These are phyloP conservation scores for Trematomus loennbergii DNA, from an alignment of 2,113 vertebrate species.

Conservation along the genomic window DNA sequence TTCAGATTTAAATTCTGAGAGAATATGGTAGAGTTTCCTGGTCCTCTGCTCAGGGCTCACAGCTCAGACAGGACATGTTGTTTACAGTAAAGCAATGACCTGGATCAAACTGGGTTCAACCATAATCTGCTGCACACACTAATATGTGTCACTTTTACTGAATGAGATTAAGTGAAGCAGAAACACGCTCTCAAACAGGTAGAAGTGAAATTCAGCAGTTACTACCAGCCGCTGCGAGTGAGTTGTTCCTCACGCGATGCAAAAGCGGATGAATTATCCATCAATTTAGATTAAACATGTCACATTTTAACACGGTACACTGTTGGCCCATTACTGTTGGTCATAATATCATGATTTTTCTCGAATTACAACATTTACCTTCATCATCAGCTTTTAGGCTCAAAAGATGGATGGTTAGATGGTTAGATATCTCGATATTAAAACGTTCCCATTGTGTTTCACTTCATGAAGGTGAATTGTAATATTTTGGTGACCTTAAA, in stretches of 20 bases:
- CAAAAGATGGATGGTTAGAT: too few relatives aligned
- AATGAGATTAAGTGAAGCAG: slow-evolving; percentile 67
- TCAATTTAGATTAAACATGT: too few relatives aligned
- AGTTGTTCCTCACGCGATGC: background rate
- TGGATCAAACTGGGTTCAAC: slow-evolving; percentile 41
- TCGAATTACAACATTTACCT: too few relatives aligned
- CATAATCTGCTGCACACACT: slow-evolving; percentile 61
- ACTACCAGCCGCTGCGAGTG: background rate
- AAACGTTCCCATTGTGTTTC: too few relatives aligned
- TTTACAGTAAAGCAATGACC: slow-evolving; percentile 63
- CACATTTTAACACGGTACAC: too few relatives aligned
- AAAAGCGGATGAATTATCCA: background rate
- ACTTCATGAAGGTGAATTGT: too few relatives aligned
- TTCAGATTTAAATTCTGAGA: slow-evolving; percentile 25
- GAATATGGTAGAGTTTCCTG: slow-evolving; percentile 9
- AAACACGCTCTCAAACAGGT: slow-evolving; percentile 44
- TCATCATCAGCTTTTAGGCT: too few relatives aligned
- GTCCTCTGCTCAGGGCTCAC: slow-evolving; percentile 11
- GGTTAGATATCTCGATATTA: too few relatives aligned
- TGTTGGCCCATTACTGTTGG: background rate
- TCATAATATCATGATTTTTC: too few relatives aligned
- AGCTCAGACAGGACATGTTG: slow-evolving; percentile 35
- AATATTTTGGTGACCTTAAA: too few relatives aligned
- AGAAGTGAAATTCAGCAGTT: slow-evolving; percentile 18
- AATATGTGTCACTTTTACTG: slow-evolving; percentile 63